Conservation (phyloP, 2,113 vertebrate genomes). For the Stigmatopora argus region DNA sequence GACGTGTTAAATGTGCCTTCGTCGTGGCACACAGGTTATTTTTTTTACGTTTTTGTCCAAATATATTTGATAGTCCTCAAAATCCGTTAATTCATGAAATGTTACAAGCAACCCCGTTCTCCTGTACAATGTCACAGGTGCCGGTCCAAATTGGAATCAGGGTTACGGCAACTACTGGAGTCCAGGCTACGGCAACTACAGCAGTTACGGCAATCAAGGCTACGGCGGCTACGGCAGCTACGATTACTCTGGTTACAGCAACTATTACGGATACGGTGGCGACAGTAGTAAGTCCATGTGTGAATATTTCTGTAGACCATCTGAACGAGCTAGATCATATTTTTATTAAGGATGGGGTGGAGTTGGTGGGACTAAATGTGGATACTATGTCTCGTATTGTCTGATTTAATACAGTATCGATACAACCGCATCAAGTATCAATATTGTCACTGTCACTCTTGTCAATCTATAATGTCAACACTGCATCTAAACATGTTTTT, state of each 20-base stretch:
- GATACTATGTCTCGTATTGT: slow-evolving; percentile 3
- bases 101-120: no score
- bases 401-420: background rate
- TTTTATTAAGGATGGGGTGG: slow-evolving; percentile 1
- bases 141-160: slow-evolving; percentile 95
- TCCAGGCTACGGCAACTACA: slow-evolving; percentile 92
- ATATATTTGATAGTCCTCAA: no score
- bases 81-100: no score
- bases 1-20: no score
- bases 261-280: slow-evolving; percentile 97
- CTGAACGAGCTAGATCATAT: background rate
- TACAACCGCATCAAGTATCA: slow-evolving; percentile 4
- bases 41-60: no score
- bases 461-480: slow-evolving; percentile 7
- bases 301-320: background rate
- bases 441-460: slow-evolving; percentile 4
- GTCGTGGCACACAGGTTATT: no score
- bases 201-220: slow-evolving; percentile 94
- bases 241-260: slow-evolving; percentile 98
- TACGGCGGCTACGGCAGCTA: slow-evolving; percentile 96
- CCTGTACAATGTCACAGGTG: slow-evolving; percentile 72
- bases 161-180: slow-evolving; percentile 98
- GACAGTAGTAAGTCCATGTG: slow-evolving; percentile 87
- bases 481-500: slow-evolving; percentile 5
- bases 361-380: background rate